Percentiles rank a stretch among this genome's conserved stretches.
Evolutionary conservation across 2,888 invertebrate genomes (phyloP).

Genomic region (Xestobium rufovillosum): DNA sequence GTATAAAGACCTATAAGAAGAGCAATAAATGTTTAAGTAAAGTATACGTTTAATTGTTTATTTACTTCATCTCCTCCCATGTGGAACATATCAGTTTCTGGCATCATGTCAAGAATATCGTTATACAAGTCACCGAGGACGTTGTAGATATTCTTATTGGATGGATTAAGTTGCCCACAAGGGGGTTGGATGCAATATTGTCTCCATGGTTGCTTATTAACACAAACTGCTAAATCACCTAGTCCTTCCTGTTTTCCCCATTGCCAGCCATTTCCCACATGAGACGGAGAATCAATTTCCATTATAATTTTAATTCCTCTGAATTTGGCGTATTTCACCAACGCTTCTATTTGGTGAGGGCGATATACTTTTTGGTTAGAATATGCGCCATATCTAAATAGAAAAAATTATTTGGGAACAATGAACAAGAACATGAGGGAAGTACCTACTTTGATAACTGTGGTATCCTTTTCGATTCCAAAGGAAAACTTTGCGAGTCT

Average conservation of each 20-base stretch:
- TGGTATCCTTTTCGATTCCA: conserved; percentile 67
- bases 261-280: conserved; percentile 80
- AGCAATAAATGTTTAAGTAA: conserved; percentile 8
- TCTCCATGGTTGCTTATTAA: conserved; percentile 63
- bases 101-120: conserved; percentile 55
- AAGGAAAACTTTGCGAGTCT: conserved; percentile 88
- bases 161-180: conserved; percentile 77
- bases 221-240: conserved; percentile 60
- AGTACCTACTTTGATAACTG: conserved; percentile 59
- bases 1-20: conserved; percentile 50
- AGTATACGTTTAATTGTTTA: conserved; percentile 4
- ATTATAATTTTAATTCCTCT: conserved; percentile 80
- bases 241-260: conserved; percentile 59
- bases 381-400: conserved; percentile 67
- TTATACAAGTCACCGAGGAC: conserved; percentile 62
- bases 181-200: conserved; percentile 71
- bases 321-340: conserved; percentile 67
- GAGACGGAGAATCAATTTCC: conserved; percentile 85
- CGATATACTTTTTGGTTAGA: conserved; percentile 61
- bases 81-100: conserved; percentile 57
- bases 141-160: conserved; percentile 61
- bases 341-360: conserved; percentile 53
- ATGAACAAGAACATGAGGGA: background rate
- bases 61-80: conserved; percentile 80
- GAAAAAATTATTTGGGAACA: conserved; percentile 12